Evolutionary conservation across 1,140 invertebrate species (phyloP).

Genomic region (Philopotamus ludificatus): DNA sequence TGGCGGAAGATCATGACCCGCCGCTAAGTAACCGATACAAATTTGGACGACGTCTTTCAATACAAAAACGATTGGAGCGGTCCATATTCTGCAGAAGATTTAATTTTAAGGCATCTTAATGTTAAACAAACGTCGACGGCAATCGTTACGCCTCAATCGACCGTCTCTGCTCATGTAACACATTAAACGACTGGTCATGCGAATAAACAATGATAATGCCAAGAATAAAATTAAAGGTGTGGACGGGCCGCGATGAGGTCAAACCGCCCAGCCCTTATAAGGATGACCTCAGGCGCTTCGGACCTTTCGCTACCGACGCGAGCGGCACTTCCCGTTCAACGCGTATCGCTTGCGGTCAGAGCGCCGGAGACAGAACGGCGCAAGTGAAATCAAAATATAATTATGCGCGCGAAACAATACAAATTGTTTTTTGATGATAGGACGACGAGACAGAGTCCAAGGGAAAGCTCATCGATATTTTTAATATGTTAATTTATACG

Average conservation of each 20-base stretch:
- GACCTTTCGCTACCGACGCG: conserved; percentile 5
- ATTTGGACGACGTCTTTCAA: too few relatives aligned
- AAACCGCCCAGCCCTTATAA: conserved; percentile 35
- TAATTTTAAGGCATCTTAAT: too few relatives aligned
- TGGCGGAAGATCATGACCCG: too few relatives aligned
- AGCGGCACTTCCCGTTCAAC: background rate
- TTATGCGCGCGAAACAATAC: conserved; percentile 36
- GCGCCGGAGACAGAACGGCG: conserved; percentile 7
- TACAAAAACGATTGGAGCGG: too few relatives aligned
- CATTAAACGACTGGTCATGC: conserved; percentile 34
- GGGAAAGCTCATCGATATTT: conserved; percentile 27
- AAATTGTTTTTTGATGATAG: conserved; percentile 40
- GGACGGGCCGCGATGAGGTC: conserved; percentile 33
- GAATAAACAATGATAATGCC: conserved; percentile 35
- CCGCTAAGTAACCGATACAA: too few relatives aligned
- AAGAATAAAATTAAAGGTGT: conserved; percentile 38
- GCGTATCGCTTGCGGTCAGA: background rate
- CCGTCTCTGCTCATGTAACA: background rate
- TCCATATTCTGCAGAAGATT: too few relatives aligned
- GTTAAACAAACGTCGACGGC: too few relatives aligned
- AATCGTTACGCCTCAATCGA: conserved; percentile 16
- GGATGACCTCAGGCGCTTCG: conserved; percentile 35
- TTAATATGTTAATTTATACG: conserved; percentile 28
- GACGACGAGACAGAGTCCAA: conserved; percentile 21
- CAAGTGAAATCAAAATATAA: conserved; percentile 17